A percentile compares a stretch with the other conserved stretches of the same genome.
Conservation (phyloP, 2,888 invertebrate genomes). For the Trachelus troglodyta region DNA sequence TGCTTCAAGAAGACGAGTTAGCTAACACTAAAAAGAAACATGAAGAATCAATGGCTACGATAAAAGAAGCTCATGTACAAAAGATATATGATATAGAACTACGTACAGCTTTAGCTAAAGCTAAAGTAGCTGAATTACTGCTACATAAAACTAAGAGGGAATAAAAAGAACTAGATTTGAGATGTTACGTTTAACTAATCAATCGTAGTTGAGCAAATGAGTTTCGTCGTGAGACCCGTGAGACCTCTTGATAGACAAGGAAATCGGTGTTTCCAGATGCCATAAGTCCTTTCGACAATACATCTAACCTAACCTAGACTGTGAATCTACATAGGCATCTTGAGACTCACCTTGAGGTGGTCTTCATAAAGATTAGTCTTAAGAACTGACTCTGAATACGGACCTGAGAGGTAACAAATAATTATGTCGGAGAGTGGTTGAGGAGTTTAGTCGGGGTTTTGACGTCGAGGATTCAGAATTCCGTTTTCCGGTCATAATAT, state of each 20-base stretch:
- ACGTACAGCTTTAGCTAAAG: neutral
- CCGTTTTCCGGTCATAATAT: no score
- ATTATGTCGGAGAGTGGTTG: no score
- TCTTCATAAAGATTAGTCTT: no score
- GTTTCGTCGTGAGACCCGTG: conserved; percentile 25
- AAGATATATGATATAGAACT: neutral
- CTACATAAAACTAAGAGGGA: neutral
- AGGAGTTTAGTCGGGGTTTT: no score
- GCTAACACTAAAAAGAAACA: neutral
- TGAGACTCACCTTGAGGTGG: no score
- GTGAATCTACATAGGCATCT: no score
- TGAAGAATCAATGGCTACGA: neutral
- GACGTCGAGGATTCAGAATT: no score
- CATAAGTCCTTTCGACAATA: conserved; percentile 29
- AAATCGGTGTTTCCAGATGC: conserved; percentile 29
- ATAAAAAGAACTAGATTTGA: no score
- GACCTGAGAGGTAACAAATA: no score
- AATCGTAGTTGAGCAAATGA: conserved; percentile 28
- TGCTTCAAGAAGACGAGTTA: neutral
- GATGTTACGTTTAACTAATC: neutral
- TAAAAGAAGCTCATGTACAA: neutral
- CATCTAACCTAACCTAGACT: conserved; percentile 18
- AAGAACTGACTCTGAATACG: no score
- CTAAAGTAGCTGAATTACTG: neutral
- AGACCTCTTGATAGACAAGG: conserved; percentile 29